Conservation (phyloP, 2,113 vertebrate genomes). For the Empidonax alnorum region DNA sequence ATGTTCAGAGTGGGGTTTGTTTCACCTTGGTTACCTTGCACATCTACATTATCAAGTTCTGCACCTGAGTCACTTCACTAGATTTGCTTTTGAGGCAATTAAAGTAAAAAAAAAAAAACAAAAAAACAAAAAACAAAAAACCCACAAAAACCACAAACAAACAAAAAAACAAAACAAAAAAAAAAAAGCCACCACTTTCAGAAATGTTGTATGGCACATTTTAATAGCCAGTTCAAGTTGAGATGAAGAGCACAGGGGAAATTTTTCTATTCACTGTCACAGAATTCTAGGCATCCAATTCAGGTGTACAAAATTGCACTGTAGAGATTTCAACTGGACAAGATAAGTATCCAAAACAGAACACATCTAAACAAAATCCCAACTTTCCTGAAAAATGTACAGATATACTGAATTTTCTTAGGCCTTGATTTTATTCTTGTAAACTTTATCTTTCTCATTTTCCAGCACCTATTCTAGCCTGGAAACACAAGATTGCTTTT, state of each 20-base stretch:
- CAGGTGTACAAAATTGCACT: neutral
- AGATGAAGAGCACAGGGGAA: neutral
- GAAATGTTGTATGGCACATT: neutral
- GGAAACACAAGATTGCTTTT: neutral
- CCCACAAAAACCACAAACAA: too few relatives aligned
- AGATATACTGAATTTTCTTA: neutral
- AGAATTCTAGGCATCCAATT: neutral
- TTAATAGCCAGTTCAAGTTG: neutral
- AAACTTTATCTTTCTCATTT: neutral
- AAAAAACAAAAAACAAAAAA: neutral
- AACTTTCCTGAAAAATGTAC: neutral
- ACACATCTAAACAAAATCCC: neutral
- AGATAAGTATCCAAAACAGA: neutral
- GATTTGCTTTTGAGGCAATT: neutral
- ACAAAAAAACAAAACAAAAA: neutral
- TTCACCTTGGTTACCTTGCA: neutral
- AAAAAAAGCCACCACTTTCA: neutral
- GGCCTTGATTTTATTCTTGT: neutral
- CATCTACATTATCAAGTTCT: neutral
- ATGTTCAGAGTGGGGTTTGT: neutral
- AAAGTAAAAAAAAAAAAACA: neutral
- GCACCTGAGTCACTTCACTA: neutral
- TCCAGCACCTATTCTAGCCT: neutral
- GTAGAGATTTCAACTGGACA: neutral
- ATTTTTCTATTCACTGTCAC: neutral